Conservation (phyloP, 2,888 invertebrate species). For the Morpho deidamia region DNA sequence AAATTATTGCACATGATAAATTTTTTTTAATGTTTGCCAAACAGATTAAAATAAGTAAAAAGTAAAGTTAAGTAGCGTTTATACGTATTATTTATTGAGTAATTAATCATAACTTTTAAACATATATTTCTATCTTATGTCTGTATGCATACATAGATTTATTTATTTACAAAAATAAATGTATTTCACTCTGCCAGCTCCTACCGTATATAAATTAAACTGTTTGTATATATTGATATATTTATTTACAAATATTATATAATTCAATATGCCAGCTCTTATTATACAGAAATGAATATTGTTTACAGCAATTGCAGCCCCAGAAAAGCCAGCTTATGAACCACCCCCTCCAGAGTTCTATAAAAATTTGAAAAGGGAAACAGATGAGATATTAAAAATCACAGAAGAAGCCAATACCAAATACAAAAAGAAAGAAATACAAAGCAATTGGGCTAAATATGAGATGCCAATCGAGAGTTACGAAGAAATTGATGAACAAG, state of each 20-base stretch:
- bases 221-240: neutral
- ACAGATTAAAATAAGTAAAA: too few relatives aligned
- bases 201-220: neutral
- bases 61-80: too few relatives aligned
- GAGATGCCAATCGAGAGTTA: slow-evolving; percentile 69
- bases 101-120: too few relatives aligned
- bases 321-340: slow-evolving; percentile 47
- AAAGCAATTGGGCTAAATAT: slow-evolving; percentile 72
- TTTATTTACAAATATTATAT: too few relatives aligned
- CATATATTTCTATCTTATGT: too few relatives aligned
- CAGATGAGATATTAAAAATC: slow-evolving; percentile 67
- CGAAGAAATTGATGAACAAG: slow-evolving; percentile 64
- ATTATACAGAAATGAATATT: neutral
- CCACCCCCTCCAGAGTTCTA: slow-evolving; percentile 64
- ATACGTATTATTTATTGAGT: too few relatives aligned
- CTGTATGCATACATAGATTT: too few relatives aligned
- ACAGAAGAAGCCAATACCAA: slow-evolving; percentile 62
- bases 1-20: too few relatives aligned
- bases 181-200: too few relatives aligned
- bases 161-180: too few relatives aligned
- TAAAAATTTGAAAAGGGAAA: slow-evolving; percentile 59
- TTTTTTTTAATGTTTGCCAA: too few relatives aligned
- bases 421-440: slow-evolving; percentile 70
- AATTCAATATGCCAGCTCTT: too few relatives aligned
- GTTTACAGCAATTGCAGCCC: slow-evolving; percentile 33